Conservation (phyloP, 2,113 vertebrate genomes). For the Oplegnathus fasciatus region DNA sequence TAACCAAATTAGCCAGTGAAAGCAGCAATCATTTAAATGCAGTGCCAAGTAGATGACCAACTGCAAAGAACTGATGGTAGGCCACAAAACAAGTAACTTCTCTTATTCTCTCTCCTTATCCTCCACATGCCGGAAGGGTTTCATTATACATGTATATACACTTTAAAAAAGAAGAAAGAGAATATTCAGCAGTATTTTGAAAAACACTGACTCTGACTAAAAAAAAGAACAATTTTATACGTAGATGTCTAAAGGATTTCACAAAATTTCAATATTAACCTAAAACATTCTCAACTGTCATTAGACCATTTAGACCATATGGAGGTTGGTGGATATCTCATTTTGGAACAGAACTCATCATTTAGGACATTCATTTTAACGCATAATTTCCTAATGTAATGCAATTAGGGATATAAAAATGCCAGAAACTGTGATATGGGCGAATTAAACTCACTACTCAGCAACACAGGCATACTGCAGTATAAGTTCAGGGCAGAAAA, state of each 20-base stretch:
- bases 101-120: conserved; percentile 5
- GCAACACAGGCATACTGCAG: conserved; percentile 4
- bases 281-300: background rate
- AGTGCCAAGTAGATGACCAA: conserved; percentile 24
- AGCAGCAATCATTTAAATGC: conserved; percentile 16
- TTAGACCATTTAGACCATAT: conserved; percentile 8
- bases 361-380: conserved; percentile 33
- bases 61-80: conserved; percentile 23
- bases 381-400: conserved; percentile 24
- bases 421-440: conserved; percentile 29
- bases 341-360: conserved; percentile 18
- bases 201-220: background rate
- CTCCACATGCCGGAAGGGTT: conserved; percentile 2
- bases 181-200: background rate
- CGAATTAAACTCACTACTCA: conserved; percentile 6
- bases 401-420: conserved; percentile 40
- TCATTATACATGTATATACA: conserved; percentile 19
- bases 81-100: conserved; percentile 5
- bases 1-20: conserved; percentile 32
- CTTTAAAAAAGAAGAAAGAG: background rate
- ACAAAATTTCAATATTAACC: conserved; percentile 3
- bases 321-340: conserved; percentile 19
- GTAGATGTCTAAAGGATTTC: background rate
- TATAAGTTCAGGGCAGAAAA: background rate
- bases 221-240: background rate